A percentile compares a stretch with the other conserved stretches of the same genome.
Evolutionary conservation across 2,113 vertebrate species (phyloP).

Genomic region (Datnioides undecimradiatus): DNA sequence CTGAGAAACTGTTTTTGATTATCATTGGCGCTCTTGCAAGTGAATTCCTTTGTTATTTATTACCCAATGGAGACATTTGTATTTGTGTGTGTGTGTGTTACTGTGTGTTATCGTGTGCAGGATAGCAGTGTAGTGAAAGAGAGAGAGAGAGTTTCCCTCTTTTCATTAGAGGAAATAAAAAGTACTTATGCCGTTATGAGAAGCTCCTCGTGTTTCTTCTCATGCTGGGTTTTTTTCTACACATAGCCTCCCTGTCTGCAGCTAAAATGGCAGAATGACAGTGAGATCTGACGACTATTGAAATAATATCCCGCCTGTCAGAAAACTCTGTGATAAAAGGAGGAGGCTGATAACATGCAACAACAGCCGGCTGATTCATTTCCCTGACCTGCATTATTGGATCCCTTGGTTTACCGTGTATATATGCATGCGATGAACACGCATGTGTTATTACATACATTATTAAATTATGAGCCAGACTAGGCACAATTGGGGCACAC

Average conservation of each 20-base stretch:
- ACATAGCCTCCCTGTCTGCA: constrained; percentile 9
- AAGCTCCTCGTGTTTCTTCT: constrained; percentile 24
- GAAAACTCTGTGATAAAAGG: constrained; percentile 41
- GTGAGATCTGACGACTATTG: constrained; percentile 36
- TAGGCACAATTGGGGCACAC: not conserved
- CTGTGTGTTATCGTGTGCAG: constrained; percentile 1
- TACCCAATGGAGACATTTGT: constrained; percentile 44
- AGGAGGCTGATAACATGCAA: constrained; percentile 35
- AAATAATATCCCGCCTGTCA: constrained; percentile 48
- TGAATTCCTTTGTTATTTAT: constrained; percentile 66
- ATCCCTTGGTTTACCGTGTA: constrained; percentile 22
- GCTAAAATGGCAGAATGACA: constrained; percentile 53
- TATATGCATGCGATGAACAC: constrained; percentile 5
- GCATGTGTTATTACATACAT: constrained; percentile 15
- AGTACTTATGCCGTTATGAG: constrained; percentile 37
- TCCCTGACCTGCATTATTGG: constrained; percentile 36
- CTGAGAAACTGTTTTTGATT: constrained; percentile 39
- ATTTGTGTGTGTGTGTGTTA: not conserved
- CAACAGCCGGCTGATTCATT: constrained; percentile 37
- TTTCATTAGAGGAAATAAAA: constrained; percentile 51
- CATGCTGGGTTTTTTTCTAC: constrained; percentile 20
- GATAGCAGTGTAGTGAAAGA: constrained; percentile 10
- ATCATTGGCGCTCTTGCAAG: constrained; percentile 57
- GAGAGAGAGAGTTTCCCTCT: constrained; percentile 5
- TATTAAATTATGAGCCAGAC: constrained; percentile 39